Conservation (phyloP, 2,888 invertebrate genomes). For the Tetragonisca angustula region DNA sequence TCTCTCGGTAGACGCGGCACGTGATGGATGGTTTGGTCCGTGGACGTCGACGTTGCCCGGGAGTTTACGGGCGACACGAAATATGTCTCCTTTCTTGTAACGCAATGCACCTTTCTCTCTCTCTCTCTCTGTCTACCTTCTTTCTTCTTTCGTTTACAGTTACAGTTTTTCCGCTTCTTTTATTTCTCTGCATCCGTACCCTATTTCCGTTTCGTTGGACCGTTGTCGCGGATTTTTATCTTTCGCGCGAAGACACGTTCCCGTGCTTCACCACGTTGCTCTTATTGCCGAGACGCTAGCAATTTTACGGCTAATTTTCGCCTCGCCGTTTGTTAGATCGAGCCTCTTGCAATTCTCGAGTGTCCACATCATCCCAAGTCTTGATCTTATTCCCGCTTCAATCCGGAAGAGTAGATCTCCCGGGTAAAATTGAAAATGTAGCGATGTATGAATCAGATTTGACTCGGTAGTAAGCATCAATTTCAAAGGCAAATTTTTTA, state of each 20-base stretch:
- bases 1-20: conserved; percentile 36
- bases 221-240: background rate
- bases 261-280: background rate
- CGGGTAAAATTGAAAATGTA: background rate
- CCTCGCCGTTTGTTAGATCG: too few relatives aligned
- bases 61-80: conserved; percentile 54
- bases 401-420: rapidly evolving
- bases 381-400: background rate
- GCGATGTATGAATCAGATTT: too few relatives aligned
- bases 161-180: background rate
- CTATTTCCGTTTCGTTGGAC: background rate
- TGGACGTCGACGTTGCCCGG: conserved; percentile 43
- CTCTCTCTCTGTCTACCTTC: background rate
- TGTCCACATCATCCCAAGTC: background rate
- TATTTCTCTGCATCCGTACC: background rate
- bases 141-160: background rate
- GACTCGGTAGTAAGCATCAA: too few relatives aligned
- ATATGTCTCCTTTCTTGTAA: conserved; percentile 50
- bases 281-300: background rate
- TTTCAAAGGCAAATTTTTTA: too few relatives aligned
- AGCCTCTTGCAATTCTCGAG: rapidly evolving
- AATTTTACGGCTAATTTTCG: background rate
- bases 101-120: conserved; percentile 20
- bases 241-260: background rate
- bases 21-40: conserved; percentile 61